Evolutionary conservation across 2,888 invertebrate species (phyloP).

Genomic region (Amphipyra berbera): DNA sequence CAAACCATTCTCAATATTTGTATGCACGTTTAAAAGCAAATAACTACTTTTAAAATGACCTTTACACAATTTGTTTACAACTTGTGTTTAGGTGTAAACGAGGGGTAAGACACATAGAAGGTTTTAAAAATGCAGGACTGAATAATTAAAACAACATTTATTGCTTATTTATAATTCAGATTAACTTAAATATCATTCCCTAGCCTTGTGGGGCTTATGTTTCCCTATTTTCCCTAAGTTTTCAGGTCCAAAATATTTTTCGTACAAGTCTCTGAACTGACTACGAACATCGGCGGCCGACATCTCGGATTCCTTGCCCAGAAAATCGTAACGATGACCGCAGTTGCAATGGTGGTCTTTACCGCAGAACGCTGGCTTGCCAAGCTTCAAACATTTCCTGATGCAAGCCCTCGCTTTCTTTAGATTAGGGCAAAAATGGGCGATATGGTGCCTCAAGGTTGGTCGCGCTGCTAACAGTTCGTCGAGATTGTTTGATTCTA

Average conservation of each 20-base stretch:
- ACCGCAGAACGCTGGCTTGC: constrained; percentile 83
- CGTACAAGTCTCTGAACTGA: constrained; percentile 75
- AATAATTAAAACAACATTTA: no score
- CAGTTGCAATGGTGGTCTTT: constrained; percentile 84
- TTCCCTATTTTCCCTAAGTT: not conserved
- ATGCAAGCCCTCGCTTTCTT: constrained; percentile 76
- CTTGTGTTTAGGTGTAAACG: no score
- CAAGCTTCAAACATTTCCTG: constrained; percentile 71
- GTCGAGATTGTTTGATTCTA: not conserved
- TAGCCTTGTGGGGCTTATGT: not conserved
- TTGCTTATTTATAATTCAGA: no score
- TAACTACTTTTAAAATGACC: no score
- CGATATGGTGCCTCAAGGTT: constrained; percentile 78
- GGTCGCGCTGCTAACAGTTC: constrained; percentile 43
- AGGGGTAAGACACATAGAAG: no score
- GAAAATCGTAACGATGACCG: constrained; percentile 70
- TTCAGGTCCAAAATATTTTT: constrained; percentile 77
- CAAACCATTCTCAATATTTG: no score
- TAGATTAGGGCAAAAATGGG: constrained; percentile 82
- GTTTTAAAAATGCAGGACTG: no score
- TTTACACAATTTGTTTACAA: no score
- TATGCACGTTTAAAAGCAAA: no score
- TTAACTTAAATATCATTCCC: no score
- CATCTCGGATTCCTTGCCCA: constrained; percentile 33
- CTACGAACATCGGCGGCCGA: constrained; percentile 56